A percentile compares a stretch with the other conserved stretches of the same genome.
Conservation (phyloP, 2,888 invertebrate species). For the Drosophila seclusa region DNA sequence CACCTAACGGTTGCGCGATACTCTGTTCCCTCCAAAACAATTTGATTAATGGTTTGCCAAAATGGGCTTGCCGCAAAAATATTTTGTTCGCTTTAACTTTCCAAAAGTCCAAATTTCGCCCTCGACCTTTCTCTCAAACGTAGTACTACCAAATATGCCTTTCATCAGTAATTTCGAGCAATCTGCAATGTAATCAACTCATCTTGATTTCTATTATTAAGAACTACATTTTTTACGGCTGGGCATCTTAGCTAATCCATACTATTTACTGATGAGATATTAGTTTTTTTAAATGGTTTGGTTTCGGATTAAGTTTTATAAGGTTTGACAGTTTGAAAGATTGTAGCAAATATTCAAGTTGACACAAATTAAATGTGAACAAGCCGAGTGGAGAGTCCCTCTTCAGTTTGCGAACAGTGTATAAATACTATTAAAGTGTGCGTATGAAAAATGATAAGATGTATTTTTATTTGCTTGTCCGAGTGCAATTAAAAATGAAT, state of each 20-base stretch:
- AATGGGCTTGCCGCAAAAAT: background rate
- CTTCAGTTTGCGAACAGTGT: background rate
- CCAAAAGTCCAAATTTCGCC: background rate
- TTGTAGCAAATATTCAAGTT: background rate
- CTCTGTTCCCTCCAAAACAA: background rate
- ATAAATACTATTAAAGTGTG: background rate
- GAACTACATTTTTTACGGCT: no score
- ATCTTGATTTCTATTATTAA: background rate
- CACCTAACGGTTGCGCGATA: background rate
- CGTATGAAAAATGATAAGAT: background rate
- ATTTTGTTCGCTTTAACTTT: conserved; percentile 2
- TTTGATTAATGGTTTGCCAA: conserved; percentile 3
- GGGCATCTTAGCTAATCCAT: background rate
- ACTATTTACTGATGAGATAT: background rate
- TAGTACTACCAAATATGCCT: background rate
- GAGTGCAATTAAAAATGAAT: conserved; percentile 11
- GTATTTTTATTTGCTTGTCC: background rate
- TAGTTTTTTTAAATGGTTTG: background rate
- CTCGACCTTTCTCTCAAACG: background rate
- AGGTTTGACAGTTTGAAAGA: background rate
- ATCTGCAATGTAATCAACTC: background rate
- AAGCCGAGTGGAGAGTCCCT: background rate
- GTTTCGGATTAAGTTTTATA: background rate
- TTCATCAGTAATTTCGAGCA: background rate
- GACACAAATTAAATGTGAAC: background rate